phyloP scores from a whole-genome alignment of 2,888 invertebrate species.

The Tachina fera region DNA sequence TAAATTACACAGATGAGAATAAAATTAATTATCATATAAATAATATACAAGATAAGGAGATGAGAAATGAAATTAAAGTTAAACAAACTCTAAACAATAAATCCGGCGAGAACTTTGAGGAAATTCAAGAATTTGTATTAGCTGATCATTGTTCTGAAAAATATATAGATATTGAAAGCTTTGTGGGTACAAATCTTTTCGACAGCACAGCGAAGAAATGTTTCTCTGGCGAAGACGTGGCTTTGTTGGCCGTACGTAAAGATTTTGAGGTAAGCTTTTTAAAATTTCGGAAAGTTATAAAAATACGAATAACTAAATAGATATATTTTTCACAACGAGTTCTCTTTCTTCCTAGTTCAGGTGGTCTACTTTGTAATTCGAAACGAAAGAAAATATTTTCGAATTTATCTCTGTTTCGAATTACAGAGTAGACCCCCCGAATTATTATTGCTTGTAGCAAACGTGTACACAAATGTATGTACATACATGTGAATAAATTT shows the following conservation, averaged over 20 bases:
- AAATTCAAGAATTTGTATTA: not conserved
- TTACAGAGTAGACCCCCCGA: too few species aligned
- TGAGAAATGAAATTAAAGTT: not conserved
- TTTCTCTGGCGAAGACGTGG: slow-evolving; percentile 80
- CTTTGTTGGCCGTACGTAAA: slow-evolving; percentile 78
- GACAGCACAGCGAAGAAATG: slow-evolving; percentile 77
- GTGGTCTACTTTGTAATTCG: too few species aligned
- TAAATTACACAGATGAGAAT: not conserved
- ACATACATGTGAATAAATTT: too few species aligned
- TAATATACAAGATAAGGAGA: too few species aligned
- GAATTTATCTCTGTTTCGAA: too few species aligned
- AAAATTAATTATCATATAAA: not conserved
- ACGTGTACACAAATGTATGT: too few species aligned
- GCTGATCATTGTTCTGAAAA: not conserved
- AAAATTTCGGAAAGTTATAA: not conserved
- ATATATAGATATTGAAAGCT: slow-evolving; percentile 69
- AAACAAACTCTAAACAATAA: not conserved
- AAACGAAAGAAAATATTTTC: too few species aligned
- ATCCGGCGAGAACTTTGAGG: not conserved
- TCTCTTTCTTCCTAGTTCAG: too few species aligned
- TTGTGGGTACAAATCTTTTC: slow-evolving; percentile 82
- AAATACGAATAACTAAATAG: too few species aligned
- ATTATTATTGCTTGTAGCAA: too few species aligned
- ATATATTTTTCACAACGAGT: too few species aligned
- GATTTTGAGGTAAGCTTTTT: slow-evolving; percentile 79